Conservation (phyloP, 2,113 vertebrate species). For the Sylvia atricapilla region DNA sequence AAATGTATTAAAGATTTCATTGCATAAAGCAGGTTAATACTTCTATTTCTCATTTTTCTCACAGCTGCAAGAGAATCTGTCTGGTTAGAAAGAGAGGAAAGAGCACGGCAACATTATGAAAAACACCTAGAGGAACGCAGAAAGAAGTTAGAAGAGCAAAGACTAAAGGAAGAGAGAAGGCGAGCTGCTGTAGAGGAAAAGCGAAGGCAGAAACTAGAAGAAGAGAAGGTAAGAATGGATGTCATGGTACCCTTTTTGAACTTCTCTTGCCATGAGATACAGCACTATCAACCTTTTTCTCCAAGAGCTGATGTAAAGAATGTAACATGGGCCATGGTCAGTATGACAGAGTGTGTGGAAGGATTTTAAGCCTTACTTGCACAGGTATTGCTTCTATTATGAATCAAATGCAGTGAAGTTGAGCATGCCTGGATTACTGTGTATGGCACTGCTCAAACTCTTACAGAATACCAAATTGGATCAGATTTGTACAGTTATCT, state of each 20-base stretch:
- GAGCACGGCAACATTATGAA: constrained; percentile 88
- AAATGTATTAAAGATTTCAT: not conserved
- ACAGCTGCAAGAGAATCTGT: constrained; percentile 84
- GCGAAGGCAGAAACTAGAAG: constrained; percentile 85
- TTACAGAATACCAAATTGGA: not conserved
- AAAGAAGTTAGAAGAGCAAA: constrained; percentile 88
- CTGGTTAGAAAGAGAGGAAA: constrained; percentile 88
- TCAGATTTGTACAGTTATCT: not conserved
- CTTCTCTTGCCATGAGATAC: not conserved
- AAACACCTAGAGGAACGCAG: constrained; percentile 88
- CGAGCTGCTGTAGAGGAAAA: constrained; percentile 91
- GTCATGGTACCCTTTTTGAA: not conserved
- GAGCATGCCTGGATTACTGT: not conserved
- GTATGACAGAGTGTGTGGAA: not conserved
- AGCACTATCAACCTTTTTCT: not conserved
- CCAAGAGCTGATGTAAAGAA: not conserved
- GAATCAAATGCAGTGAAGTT: not conserved
- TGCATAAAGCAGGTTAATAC: not conserved
- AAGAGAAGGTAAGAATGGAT: constrained; percentile 82
- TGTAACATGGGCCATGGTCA: not conserved
- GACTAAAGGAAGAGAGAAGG: constrained; percentile 86
- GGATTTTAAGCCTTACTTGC: not conserved
- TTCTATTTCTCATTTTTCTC: not conserved
- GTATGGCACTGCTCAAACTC: not conserved
- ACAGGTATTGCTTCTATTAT: not conserved